These are phyloP conservation scores for Exocentrus adspersus DNA, from an alignment of 2,888 invertebrate genomes.

Conservation along the genomic window DNA sequence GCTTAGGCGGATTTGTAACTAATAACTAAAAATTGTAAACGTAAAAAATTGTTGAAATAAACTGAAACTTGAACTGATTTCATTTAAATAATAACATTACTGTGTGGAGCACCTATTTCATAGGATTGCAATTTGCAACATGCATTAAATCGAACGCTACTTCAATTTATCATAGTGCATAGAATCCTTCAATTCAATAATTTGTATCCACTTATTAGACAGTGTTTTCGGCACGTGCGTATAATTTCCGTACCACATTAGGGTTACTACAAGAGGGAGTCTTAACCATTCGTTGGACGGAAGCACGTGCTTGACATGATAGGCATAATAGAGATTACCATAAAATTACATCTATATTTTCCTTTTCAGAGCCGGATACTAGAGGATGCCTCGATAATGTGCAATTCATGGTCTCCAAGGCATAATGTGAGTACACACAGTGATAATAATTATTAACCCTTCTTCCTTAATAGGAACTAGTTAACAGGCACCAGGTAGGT, in stretches of 20 bases:
- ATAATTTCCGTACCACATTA: conserved; percentile 41
- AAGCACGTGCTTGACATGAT: conserved; percentile 33
- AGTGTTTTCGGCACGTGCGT: conserved; percentile 45
- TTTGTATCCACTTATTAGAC: conserved; percentile 43
- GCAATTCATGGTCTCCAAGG: conserved; percentile 91
- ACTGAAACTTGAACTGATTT: too few relatives aligned
- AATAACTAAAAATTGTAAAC: too few relatives aligned
- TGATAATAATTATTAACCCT: too few relatives aligned
- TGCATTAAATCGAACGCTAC: too few relatives aligned
- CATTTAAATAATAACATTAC: too few relatives aligned
- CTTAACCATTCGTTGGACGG: conserved; percentile 26
- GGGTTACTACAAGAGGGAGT: conserved; percentile 25
- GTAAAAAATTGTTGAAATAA: too few relatives aligned
- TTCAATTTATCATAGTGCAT: conserved; percentile 35
- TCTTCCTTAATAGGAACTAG: too few relatives aligned
- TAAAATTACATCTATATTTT: conserved; percentile 43
- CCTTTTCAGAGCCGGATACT: conserved; percentile 87
- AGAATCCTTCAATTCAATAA: conserved; percentile 46
- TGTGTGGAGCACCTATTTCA: too few relatives aligned
- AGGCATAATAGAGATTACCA: conserved; percentile 28
- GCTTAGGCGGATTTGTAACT: too few relatives aligned
- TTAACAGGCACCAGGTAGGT: too few relatives aligned
- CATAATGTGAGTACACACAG: conserved; percentile 86
- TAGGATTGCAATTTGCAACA: too few relatives aligned
- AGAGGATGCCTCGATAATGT: conserved; percentile 90